Percentiles rank a stretch among this genome's conserved stretches.
Evolutionary conservation across 2,797 vertebrate genomes (phyloP).

Genomic region (Petrocephalus sullivani): DNA sequence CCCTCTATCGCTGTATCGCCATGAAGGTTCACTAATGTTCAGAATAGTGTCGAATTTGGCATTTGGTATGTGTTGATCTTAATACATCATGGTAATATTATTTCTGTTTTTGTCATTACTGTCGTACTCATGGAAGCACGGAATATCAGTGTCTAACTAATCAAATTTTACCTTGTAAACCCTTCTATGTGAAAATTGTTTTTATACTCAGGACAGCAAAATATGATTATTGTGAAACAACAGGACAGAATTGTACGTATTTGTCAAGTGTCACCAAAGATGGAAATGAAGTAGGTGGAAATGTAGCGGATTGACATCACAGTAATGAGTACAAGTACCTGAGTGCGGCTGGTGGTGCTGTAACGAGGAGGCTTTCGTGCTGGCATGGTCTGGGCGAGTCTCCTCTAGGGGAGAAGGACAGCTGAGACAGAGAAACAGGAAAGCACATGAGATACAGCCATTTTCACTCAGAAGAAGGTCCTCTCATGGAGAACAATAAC

Average conservation of each 20-base stretch:
- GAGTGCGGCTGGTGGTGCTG: not conserved
- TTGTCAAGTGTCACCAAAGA: conserved; percentile 6
- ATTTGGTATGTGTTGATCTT: not conserved
- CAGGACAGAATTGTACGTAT: not conserved
- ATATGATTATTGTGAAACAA: not conserved
- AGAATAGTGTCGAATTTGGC: not conserved
- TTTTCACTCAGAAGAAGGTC: not conserved
- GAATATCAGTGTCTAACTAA: not conserved
- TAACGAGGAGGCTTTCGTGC: not conserved
- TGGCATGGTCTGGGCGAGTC: not conserved
- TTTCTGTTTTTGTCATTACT: not conserved
- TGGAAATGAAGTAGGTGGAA: not conserved
- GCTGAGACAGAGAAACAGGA: not conserved
- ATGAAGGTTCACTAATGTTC: not conserved
- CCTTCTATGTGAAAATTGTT: not conserved
- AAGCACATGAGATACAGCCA: not conserved
- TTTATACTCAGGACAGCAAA: not conserved
- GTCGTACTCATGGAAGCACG: not conserved
- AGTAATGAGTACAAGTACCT: not conserved
- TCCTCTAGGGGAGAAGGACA: not conserved
- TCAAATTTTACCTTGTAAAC: not conserved
- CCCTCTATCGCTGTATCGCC: not conserved
- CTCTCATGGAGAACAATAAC: not conserved
- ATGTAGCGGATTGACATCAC: not conserved
- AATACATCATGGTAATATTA: not conserved